phyloP scores from a whole-genome alignment of 2,888 invertebrate genomes.

The Alentia gelatinosa region DNA sequence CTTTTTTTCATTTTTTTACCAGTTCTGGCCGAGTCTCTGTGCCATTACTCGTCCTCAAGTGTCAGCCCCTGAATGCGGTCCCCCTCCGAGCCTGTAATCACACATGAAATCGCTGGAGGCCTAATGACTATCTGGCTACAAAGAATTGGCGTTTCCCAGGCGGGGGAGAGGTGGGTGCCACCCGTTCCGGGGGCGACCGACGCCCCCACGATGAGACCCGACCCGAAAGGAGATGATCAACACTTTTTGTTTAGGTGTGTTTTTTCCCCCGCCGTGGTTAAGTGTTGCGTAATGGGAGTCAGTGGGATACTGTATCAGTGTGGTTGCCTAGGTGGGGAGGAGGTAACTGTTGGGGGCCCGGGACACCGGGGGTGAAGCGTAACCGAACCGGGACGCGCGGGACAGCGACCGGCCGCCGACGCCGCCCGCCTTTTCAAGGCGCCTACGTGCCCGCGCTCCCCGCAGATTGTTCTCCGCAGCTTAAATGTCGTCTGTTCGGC shows the following conservation, averaged over 20 bases:
- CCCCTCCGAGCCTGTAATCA: constrained; percentile 10
- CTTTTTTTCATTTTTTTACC: not conserved
- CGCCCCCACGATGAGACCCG: not conserved
- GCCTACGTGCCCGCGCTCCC: not conserved
- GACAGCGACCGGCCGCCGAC: not conserved
- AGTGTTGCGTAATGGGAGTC: constrained; percentile 46
- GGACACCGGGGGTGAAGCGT: not conserved
- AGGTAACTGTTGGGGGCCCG: constrained; percentile 14
- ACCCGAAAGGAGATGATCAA: constrained; percentile 49
- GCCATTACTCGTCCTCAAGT: not conserved
- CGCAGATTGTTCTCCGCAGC: not conserved
- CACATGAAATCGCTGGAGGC: not conserved
- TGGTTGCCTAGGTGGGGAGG: not conserved
- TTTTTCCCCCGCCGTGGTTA: not conserved
- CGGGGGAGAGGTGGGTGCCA: not conserved
- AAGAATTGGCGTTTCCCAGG: not conserved
- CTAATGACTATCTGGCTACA: constrained; percentile 28
- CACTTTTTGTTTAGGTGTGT: constrained; percentile 4
- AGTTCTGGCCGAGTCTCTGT: not conserved
- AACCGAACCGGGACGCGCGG: not conserved
- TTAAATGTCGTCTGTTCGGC: not conserved
- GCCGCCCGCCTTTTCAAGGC: constrained; percentile 20
- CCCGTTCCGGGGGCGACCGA: not conserved
- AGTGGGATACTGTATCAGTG: constrained; percentile 31
- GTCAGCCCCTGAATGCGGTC: constrained; percentile 4